Evolutionary conservation across 2,797 vertebrate species (phyloP).

Genomic region (Anableps anableps): DNA sequence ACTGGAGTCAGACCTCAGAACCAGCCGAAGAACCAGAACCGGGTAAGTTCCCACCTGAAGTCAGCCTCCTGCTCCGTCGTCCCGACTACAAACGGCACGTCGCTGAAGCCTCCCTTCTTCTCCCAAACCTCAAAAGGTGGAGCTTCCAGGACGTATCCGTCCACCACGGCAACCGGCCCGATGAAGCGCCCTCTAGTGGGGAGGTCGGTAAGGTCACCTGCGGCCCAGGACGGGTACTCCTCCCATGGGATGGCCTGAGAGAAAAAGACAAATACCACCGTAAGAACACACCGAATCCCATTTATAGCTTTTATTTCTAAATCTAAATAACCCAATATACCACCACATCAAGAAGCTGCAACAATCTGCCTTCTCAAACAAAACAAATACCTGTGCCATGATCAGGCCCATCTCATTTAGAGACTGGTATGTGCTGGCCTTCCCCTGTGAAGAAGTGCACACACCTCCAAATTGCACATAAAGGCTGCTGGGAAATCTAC

Average conservation of each 20-base stretch:
- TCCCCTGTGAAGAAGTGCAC: too few relatives aligned
- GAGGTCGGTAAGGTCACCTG: slow-evolving; percentile 62
- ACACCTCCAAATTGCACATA: too few relatives aligned
- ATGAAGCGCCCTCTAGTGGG: slow-evolving; percentile 66
- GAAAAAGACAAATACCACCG: background rate
- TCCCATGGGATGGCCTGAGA: slow-evolving; percentile 80
- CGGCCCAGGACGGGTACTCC: slow-evolving; percentile 79
- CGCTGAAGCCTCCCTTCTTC: slow-evolving; percentile 59
- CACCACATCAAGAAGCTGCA: too few relatives aligned
- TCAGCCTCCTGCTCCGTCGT: slow-evolving; percentile 82
- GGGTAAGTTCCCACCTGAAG: slow-evolving; percentile 64
- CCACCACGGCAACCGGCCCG: slow-evolving; percentile 78
- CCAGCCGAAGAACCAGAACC: background rate
- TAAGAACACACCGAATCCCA: background rate
- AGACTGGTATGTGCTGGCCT: too few relatives aligned
- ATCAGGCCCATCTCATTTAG: too few relatives aligned
- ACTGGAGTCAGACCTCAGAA: background rate
- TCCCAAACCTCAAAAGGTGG: slow-evolving; percentile 77
- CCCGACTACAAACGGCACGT: slow-evolving; percentile 81
- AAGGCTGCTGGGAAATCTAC: too few relatives aligned
- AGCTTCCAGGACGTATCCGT: slow-evolving; percentile 77
- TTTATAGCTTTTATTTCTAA: background rate
- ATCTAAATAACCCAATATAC: too few relatives aligned
- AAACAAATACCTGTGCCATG: too few relatives aligned
- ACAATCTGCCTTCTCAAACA: too few relatives aligned